Evolutionary conservation across 2,113 vertebrate species (phyloP).

Genomic region (Xiphias gladius): DNA sequence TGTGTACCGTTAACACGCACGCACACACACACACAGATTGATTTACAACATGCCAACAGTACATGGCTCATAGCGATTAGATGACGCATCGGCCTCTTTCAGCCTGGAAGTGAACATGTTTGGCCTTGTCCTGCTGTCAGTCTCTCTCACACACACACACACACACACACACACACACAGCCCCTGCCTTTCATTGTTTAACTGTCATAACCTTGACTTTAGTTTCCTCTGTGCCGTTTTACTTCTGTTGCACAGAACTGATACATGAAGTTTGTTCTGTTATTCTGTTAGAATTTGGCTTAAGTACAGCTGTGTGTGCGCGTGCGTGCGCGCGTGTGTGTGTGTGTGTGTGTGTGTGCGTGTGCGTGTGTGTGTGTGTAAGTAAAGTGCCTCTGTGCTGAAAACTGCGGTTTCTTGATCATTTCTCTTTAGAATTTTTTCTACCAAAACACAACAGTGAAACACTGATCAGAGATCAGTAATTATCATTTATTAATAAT

Average conservation of each 20-base stretch:
- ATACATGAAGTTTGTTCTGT: slow-evolving; percentile 5
- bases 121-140: slow-evolving; percentile 36
- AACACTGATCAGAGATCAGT: background rate
- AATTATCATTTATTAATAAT: too few relatives aligned
- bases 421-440: too few relatives aligned
- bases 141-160: background rate
- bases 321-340: background rate
- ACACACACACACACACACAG: slow-evolving; percentile 18
- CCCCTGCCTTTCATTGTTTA: slow-evolving; percentile 38
- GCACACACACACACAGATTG: slow-evolving; percentile 27
- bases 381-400: too few relatives aligned
- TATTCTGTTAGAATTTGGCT: background rate
- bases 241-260: slow-evolving; percentile 6
- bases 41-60: slow-evolving; percentile 40
- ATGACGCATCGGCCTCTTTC: slow-evolving; percentile 48
- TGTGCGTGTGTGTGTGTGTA: too few relatives aligned
- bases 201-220: slow-evolving; percentile 33
- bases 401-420: too few relatives aligned
- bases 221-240: slow-evolving; percentile 28
- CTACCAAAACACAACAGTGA: too few relatives aligned
- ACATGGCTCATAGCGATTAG: slow-evolving; percentile 42
- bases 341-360: background rate
- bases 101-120: slow-evolving; percentile 54
- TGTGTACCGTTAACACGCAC: background rate
- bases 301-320: background rate